Evolutionary conservation across 2,797 vertebrate species (phyloP).

Genomic region (Ataeniobius toweri): DNA sequence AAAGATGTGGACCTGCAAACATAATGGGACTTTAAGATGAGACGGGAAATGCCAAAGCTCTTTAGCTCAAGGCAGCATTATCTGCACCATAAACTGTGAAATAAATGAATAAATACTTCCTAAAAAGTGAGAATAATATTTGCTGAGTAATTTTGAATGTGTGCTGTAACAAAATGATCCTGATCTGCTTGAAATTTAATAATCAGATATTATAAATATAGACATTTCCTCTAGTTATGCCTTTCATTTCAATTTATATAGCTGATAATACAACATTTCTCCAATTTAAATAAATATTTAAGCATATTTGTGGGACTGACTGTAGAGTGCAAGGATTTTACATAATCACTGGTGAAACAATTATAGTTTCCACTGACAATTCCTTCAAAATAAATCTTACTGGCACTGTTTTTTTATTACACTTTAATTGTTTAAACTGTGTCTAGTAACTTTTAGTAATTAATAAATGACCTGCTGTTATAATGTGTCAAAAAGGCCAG

Average conservation of each 20-base stretch:
- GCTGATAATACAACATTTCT: neutral
- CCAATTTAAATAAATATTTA: neutral
- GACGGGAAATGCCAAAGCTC: constrained; percentile 35
- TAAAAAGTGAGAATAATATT: neutral
- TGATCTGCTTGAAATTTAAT: neutral
- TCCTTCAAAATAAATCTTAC: neutral
- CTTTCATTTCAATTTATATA: neutral
- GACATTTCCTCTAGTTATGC: no score
- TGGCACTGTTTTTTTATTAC: neutral
- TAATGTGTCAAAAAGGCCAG: no score
- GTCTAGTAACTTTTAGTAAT: no score
- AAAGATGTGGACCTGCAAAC: constrained; percentile 15
- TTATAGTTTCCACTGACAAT: neutral
- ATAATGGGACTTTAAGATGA: constrained; percentile 39
- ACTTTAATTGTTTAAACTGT: neutral
- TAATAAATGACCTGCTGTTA: no score
- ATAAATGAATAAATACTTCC: neutral
- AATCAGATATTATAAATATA: neutral
- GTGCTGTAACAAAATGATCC: no score
- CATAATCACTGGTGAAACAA: neutral
- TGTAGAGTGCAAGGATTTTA: no score
- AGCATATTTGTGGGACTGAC: neutral
- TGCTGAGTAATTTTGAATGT: neutral
- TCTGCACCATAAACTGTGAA: constrained; percentile 5
- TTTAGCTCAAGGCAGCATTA: constrained; percentile 30